These are phyloP conservation scores for Vulpes vulpes DNA, from an alignment of 2,113 vertebrate genomes.

Conservation along the genomic window DNA sequence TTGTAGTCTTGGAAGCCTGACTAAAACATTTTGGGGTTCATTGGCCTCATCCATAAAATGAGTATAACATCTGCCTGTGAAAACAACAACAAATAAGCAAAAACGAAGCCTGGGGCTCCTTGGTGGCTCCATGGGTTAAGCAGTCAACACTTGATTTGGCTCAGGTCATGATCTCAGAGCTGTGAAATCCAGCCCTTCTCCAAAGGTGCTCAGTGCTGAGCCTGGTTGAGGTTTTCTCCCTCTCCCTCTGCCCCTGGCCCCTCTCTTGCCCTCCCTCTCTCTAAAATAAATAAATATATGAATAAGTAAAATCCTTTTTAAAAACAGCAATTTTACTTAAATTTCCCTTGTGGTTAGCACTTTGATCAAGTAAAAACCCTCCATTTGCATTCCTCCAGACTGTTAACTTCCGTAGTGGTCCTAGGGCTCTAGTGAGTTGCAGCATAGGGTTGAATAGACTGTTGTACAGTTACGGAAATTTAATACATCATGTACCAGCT, in stretches of 20 bases:
- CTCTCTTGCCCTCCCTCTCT: background rate
- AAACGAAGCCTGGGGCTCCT: background rate
- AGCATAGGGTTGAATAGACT: accelerated
- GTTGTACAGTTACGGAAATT: background rate
- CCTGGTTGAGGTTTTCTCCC: background rate
- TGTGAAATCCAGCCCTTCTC: background rate
- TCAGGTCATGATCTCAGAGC: background rate
- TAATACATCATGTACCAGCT: background rate
- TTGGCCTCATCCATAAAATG: background rate
- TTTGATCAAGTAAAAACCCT: background rate
- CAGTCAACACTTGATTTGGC: background rate
- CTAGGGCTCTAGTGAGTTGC: background rate
- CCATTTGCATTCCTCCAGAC: background rate
- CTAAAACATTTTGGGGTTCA: background rate
- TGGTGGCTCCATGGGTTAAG: background rate
- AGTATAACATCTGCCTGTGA: background rate
- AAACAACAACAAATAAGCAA: background rate
- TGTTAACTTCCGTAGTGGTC: background rate
- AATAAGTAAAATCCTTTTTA: background rate
- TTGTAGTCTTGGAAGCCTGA: background rate
- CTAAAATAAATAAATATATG: background rate
- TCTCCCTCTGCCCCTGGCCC: background rate
- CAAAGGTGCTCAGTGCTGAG: background rate
- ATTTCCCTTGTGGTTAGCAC: background rate
- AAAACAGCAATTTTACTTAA: background rate